Evolutionary conservation across 2,797 vertebrate genomes (phyloP), one percentile per base, ranked within the genome.

Genomic region (Mormyrus proboscirostris): DNA sequence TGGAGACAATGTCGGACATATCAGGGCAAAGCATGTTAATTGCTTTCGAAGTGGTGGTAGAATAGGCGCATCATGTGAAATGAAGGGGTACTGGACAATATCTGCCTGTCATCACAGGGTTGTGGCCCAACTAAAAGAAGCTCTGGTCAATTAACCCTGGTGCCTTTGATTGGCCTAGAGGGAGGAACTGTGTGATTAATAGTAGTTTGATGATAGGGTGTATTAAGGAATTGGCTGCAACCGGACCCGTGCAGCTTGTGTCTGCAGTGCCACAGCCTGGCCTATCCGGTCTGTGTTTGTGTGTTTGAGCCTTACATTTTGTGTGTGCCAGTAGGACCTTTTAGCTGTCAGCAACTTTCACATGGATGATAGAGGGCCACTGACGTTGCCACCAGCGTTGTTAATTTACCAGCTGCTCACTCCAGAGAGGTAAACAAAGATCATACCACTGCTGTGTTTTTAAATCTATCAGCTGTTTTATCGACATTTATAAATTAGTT

Each of bases 81-180:
- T 90, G 47, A 33, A 88, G 88, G 90, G 41, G 89, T 51, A 86
- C 89, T 88, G 89, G 90, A 90, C 89, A 87, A 59, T 90, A 62
- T 92, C 88, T 88, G 89, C 92, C 91, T 94, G 94, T 95, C 94
- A 94, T 89, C 93, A 90, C 88, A 88, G 91, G 90, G 90, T 92
- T 89, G 90, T 65, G 89, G 88, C 16, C 91, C 89, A 87, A 25
- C 59, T 83, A 49, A 88, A 90, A 92, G 59, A 89, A 88, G 89
- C 93, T 93, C 90, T 90, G 91, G 92, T 89, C 25, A 89, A 91
- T 93, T 94, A 92, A 93, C 91, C 90, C 76, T 1, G 49, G 53
- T 33, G 29, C 93, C 91, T 95, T 93, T 91, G 88, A 92, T 89
- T 88, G 90, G 90, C 88, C 92, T 92, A 59, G 62, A 10, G 93